Evolutionary conservation across 2,888 invertebrate species (phyloP).

Genomic region (Argynnis bischoffii): DNA sequence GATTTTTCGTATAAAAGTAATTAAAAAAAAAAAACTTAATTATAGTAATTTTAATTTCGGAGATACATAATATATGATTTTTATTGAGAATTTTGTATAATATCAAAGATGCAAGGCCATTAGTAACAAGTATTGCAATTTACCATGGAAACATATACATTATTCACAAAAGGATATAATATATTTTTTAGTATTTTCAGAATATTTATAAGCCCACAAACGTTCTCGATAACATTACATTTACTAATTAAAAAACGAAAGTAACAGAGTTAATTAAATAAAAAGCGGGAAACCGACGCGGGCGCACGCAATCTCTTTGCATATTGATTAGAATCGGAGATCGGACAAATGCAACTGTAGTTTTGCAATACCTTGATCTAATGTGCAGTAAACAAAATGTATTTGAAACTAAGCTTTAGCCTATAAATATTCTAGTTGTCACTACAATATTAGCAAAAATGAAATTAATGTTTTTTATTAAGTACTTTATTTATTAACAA

Average conservation of each 20-base stretch:
- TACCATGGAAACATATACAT: conserved; percentile 1
- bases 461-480: no score
- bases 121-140: background rate
- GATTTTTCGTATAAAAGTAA: no score
- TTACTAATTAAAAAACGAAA: conserved; percentile 44
- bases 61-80: no score
- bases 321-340: conserved; percentile 66
- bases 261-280: conserved; percentile 53
- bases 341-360: conserved; percentile 44
- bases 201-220: conserved; percentile 26
- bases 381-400: conserved; percentile 3
- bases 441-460: no score
- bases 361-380: conserved; percentile 31
- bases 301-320: conserved; percentile 58
- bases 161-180: conserved; percentile 6
- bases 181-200: conserved; percentile 8
- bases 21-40: no score
- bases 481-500: no score
- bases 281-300: conserved; percentile 46
- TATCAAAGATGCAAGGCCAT: no score
- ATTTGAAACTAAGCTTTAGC: background rate
- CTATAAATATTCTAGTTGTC: conserved; percentile 1
- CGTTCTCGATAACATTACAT: conserved; percentile 39
- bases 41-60: no score
- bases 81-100: no score